Evolutionary conservation across 2,888 invertebrate genomes (phyloP).

Genomic region (Tridacna crocea): DNA sequence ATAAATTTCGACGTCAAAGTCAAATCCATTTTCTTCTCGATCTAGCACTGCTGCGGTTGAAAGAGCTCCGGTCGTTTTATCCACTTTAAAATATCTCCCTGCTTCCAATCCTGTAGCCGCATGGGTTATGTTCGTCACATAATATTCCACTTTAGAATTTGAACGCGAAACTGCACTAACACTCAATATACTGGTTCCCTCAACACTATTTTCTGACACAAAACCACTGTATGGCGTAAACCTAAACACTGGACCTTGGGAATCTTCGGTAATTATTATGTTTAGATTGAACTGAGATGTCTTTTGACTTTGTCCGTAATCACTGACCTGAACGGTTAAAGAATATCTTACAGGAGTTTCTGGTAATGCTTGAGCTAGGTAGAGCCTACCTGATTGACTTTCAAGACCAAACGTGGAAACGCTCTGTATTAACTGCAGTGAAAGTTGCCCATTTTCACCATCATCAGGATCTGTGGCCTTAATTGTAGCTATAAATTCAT

Average conservation of each 20-base stretch:
- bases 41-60: conserved; percentile 71
- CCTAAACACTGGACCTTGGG: conserved; percentile 69
- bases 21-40: conserved; percentile 73
- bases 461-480: conserved; percentile 94
- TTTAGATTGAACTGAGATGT: conserved; percentile 61
- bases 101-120: conserved; percentile 86
- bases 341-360: conserved; percentile 57
- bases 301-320: conserved; percentile 61
- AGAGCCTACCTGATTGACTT: conserved; percentile 60
- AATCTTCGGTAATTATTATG: conserved; percentile 57
- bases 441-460: conserved; percentile 95
- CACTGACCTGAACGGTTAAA: conserved; percentile 67
- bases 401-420: conserved; percentile 56
- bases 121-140: conserved; percentile 89
- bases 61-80: conserved; percentile 72
- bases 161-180: conserved; percentile 85
- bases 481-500: conserved; percentile 90
- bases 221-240: conserved; percentile 88
- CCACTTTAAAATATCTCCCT: conserved; percentile 73
- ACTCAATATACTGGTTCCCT: conserved; percentile 93
- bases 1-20: conserved; percentile 76
- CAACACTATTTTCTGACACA: conserved; percentile 94
- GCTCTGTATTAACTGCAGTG: conserved; percentile 88
- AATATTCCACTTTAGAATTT: conserved; percentile 90
- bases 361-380: conserved; percentile 55